Base-by-base conservation (phyloP, 2,888 invertebrate genomes). In the Bembecia ichneumoniformis region DNA sequence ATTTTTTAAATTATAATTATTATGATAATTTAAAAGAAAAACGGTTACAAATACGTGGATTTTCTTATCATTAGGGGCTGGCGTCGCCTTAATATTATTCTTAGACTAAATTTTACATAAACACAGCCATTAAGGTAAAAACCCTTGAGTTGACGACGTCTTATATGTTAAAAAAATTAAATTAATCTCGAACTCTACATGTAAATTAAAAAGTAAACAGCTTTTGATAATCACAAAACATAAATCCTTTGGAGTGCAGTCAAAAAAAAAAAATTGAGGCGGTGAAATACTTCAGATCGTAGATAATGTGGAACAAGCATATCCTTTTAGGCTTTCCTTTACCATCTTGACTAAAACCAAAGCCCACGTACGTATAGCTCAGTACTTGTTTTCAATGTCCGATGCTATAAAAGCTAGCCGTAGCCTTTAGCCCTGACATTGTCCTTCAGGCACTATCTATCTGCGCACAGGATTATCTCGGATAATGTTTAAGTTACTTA, bases 351-450 rank as follows among this genome's bases (percentile, higher is more conserved):
- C 77, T 79, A 68, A 70, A 81, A 77, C 76, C 76, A 72, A 79
- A 83, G 68, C 82, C 82, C 79, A 83, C 84, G 76, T 81, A 74
- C 61, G 57, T 71, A 68, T 63, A 67, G 60, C 53, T 63, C 51
- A 60, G 66, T 71, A 74, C 74, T 74, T 76, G 79, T 82, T 78
- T 77, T 71, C 68, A 59, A 66, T 59, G 68, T 67, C 70, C 64
- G 71, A 66, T 58, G 60, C 69, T 87, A 87, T 86, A 87, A 76
- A 87, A 86, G 83, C 80, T 80, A 81, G 81, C 63, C 60, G 63
- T 61, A 68, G 68, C 64, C 62, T 63, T 66, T 69, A 78, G 66
- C 82, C 86, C 82, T 84, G 86, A 84, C 86, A 87, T 84, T 87
- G 82, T 73, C 74, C 77, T 72, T 60, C 55, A 59, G 55, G 60